Evolutionary conservation across 2,888 invertebrate species (phyloP).

Genomic region (Drosophila barbarae): DNA sequence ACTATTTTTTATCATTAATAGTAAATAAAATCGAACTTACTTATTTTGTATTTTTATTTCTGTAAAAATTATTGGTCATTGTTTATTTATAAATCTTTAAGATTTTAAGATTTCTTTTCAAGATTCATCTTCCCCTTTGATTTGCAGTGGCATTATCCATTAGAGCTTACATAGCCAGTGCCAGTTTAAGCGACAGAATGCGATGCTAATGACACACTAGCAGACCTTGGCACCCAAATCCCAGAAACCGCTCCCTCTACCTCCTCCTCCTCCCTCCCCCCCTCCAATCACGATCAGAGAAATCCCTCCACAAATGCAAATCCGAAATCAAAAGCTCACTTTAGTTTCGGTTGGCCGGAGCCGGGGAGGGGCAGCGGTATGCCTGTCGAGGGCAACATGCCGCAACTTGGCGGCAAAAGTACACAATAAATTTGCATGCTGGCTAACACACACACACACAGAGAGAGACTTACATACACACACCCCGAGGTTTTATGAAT

Average conservation of each 20-base stretch:
- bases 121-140: background rate
- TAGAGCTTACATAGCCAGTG: background rate
- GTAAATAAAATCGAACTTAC: too few relatives aligned
- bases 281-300: constrained; percentile 9
- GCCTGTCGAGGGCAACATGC: constrained; percentile 43
- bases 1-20: too few relatives aligned
- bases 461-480: background rate
- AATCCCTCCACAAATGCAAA: constrained; percentile 57
- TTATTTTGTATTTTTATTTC: too few relatives aligned
- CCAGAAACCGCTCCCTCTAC: constrained; percentile 16
- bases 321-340: constrained; percentile 62
- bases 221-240: constrained; percentile 66
- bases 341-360: constrained; percentile 18
- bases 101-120: background rate
- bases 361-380: background rate
- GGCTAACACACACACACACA: constrained; percentile 26
- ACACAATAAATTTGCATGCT: constrained; percentile 73
- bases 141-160: background rate
- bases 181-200: constrained; percentile 18
- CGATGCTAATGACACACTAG: constrained; percentile 39
- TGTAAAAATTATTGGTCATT: too few relatives aligned
- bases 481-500: constrained; percentile 58
- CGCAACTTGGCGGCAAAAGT: constrained; percentile 66
- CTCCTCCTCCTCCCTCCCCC: background rate
- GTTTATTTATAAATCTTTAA: background rate